Base-by-base conservation (phyloP, 53 echinoderm and acorn worm species). In the Patiria pectinifera region DNA sequence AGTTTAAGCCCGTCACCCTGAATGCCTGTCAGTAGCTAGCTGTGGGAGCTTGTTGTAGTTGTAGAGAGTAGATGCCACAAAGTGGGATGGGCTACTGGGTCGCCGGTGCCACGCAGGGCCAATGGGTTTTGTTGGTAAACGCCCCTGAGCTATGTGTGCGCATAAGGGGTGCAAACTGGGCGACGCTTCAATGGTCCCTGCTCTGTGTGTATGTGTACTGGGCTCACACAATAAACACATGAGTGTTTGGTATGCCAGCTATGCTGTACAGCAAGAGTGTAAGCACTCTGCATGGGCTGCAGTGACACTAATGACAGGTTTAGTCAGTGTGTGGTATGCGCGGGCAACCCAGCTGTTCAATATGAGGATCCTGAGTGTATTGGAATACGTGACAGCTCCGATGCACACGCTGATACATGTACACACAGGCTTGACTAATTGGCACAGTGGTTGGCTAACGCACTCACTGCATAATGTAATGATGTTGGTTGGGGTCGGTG, bases 41-140 rank as follows among this genome's bases (percentile, higher is more conserved):
- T 5, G 53, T 53, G 53, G 53, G 53, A 35, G 35, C 35, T 35
- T 35, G 35, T 35, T 35, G 53, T 53, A 8, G 6, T 8, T 53
- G 53, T 2, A 6, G 80, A 45, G 43, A 11, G 45, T 14, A 3
- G 19, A 74, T 71, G 58, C 53, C 76, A 45, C n/a, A 61, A 19
- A 88, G 88, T 78, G 88, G 88, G 88, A 88, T 88, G 88, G 88
- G 88, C 88, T 61, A 59, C 9, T 43, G 18, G 26, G 15, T 59
- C 69, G 35, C 44, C 45, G 18, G 61, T 61, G 21, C 59, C 78
- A 78, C 74, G 76, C 77, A 43, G 88, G 77, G 76, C 88, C 88
- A 88, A 88, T 88, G 45, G 88, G 84, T 59, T 70, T 59, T 62
- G 88, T 77, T 77, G 48, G 88, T 88, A 88, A 78, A 88, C 88